Base-by-base conservation (phyloP, 2,113 vertebrate species). In the Ictidomys tridecemlineatus region DNA sequence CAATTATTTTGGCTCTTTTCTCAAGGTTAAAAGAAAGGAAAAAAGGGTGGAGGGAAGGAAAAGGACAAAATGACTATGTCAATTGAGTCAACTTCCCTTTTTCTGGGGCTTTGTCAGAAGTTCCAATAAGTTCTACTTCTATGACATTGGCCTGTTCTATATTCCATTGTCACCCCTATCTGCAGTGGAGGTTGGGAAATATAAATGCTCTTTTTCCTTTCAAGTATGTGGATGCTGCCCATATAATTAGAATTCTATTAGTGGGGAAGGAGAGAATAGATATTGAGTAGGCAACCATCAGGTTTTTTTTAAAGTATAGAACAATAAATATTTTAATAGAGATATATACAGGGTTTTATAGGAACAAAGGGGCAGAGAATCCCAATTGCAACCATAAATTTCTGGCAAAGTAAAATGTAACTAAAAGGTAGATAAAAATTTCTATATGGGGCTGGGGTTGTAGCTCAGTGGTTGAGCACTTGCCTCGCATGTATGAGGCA, bases 331-430 rank as follows among this genome's bases (percentile, higher is more conserved):
- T 69, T 69, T 69, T 69, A n/a, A 34, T 34, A 69, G 32, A 34
- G 65, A 69, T 69, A 34, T 69, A 69, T 32, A 69, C 30, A 69
- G 32, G 32, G 32, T 69, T 32, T 16, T n/a, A 69, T 69, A 69
- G 32, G 32, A 69, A 69, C 13, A 69, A 16, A 69, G 67, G 67
- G 67, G 5, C 30, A n/a, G 28, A 69, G 14, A 69, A 69, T 10
- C 67, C 67, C 67, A 69, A 69, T 16, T 69, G 56, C 5, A 93
- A 61, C 28, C 28, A 97, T 67, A 2, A 82, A 11, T 88, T n/a
- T 58, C n/a, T 95, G 74, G 86, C 32, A 87, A 86, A 94, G 56
- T 80, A 80, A 95, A 88, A 67, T 83, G 67, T 20, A 73, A 5
- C 45, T 94, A 74, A 53, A 92, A 94, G 30, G n/a, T 39, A 92